Percentiles rank a stretch among this genome's conserved stretches.
Conservation (phyloP, 2,113 vertebrate genomes). For the Halichoerus grypus region DNA sequence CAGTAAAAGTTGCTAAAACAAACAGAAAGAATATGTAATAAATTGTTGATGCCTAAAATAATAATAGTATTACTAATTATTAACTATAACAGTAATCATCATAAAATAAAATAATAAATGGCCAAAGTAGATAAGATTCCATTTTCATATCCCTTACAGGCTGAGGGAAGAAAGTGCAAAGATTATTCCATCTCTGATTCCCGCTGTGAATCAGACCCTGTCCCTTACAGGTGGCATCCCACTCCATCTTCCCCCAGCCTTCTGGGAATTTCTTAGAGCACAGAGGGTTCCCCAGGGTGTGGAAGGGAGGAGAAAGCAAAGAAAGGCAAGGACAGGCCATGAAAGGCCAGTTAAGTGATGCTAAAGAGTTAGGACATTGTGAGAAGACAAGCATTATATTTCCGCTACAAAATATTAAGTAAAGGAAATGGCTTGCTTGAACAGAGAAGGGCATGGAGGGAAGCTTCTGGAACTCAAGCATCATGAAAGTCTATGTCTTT, state of each 20-base stretch:
- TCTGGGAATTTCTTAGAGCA: background rate
- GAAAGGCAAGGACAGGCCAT: too few species aligned
- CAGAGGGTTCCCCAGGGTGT: fast-evolving
- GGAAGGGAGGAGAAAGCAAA: background rate
- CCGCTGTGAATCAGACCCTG: background rate
- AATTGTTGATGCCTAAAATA: background rate
- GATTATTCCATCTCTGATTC: fast-evolving
- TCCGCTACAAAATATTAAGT: background rate
- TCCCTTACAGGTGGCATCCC: too few species aligned
- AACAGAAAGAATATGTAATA: background rate
- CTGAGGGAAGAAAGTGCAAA: background rate
- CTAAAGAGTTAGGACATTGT: too few species aligned
- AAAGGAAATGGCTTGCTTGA: background rate
- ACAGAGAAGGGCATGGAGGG: background rate
- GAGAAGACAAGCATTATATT: background rate
- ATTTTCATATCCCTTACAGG: background rate
- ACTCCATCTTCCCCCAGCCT: background rate
- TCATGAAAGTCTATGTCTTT: background rate
- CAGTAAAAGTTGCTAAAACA: background rate
- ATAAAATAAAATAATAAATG: background rate
- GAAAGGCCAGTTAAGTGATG: background rate
- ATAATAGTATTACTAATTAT: background rate
- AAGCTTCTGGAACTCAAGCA: background rate
- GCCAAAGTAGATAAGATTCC: background rate
- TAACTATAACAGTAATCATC: background rate